A percentile compares a stretch with the other conserved stretches of the same genome.
These are phyloP conservation scores for Alethe diademata DNA, from an alignment of 2,113 vertebrate species.

Conservation along the genomic window DNA sequence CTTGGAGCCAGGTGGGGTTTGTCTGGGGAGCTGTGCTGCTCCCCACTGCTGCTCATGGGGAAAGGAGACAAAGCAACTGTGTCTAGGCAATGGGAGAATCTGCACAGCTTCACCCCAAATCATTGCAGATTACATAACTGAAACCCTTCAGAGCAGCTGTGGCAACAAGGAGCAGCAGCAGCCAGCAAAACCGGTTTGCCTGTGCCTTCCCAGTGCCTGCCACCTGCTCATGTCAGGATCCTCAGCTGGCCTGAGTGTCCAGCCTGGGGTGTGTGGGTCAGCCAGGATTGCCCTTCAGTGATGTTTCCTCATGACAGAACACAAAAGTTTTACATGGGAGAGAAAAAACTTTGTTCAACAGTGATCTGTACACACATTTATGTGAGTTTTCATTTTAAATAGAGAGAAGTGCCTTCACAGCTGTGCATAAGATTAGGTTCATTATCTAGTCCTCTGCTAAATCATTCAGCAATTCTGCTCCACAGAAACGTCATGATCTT, in stretches of 20 bases:
- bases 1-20: neutral
- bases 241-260: neutral
- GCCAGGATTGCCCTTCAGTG: neutral
- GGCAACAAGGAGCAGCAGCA: neutral
- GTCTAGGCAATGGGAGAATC: neutral
- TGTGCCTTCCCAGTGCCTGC: neutral
- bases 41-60: accelerated
- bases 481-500: neutral
- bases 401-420: neutral
- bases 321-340: neutral
- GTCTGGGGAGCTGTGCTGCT: neutral
- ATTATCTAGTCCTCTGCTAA: neutral
- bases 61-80: neutral
- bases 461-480: neutral
- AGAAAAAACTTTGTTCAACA: neutral
- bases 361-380: neutral
- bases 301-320: neutral
- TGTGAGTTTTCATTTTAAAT: neutral
- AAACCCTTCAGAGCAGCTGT: neutral
- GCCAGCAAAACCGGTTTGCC: neutral
- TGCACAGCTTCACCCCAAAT: neutral
- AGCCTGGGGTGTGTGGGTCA: neutral
- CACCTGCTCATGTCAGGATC: accelerated
- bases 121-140: neutral
- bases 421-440: neutral